These are phyloP conservation scores for Montipora capricornis DNA, from an alignment of 64 coral and sea anemone species.

Conservation along the genomic window DNA sequence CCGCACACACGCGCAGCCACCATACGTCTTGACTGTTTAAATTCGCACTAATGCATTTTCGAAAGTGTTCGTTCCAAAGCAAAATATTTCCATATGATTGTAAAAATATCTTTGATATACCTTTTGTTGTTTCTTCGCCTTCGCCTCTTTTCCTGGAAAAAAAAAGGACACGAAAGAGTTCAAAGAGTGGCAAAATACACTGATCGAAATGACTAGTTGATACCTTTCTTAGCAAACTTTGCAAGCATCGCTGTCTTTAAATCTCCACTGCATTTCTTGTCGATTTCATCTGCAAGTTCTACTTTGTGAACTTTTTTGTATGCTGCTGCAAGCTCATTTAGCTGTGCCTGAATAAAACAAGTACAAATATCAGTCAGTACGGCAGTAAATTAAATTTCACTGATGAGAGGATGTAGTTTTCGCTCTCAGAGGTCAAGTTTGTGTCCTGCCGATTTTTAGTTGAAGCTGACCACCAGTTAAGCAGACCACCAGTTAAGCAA, in stretches of 20 bases:
- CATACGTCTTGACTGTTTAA: not conserved
- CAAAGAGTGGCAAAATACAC: too few relatives aligned
- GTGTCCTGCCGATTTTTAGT: too few relatives aligned
- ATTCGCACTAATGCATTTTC: too few relatives aligned
- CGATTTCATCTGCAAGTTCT: constrained; percentile 78
- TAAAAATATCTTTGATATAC: not conserved
- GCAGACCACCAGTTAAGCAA: too few relatives aligned
- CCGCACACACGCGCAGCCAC: too few relatives aligned
- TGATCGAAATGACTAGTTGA: not conserved
- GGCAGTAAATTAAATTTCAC: not conserved
- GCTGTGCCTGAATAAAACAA: constrained; percentile 49
- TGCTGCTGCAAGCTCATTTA: constrained; percentile 26
- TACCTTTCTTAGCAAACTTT: constrained; percentile 66
- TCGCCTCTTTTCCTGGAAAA: constrained; percentile 10
- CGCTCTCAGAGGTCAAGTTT: too few relatives aligned
- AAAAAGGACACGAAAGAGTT: not conserved
- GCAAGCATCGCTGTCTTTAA: constrained; percentile 59
- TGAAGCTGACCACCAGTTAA: too few relatives aligned
- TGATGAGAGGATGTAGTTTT: not conserved
- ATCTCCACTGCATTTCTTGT: constrained; percentile 82
- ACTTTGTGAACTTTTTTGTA: constrained; percentile 73
- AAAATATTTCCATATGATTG: not conserved
- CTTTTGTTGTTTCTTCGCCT: constrained; percentile 33
- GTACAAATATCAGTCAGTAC: not conserved
- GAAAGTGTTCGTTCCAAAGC: not conserved